Base-by-base conservation (phyloP, 1,140 invertebrate genomes). In the Octopus sinensis region DNA sequence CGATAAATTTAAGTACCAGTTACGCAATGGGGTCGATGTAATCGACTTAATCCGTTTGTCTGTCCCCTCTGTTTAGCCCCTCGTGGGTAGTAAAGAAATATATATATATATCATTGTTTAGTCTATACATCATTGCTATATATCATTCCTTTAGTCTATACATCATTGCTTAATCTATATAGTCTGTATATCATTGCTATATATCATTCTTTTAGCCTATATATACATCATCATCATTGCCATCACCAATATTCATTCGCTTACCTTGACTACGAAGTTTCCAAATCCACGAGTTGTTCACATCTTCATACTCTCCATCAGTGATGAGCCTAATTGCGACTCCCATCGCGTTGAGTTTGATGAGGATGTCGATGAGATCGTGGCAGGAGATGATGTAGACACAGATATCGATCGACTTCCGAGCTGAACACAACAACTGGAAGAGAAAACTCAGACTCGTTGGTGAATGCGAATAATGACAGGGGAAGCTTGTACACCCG, bases 351-450 rank as follows among this genome's bases (percentile, higher is more conserved):
- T 92, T 92, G n/a, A 93, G 91, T 54, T 91, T 86, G 23, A 93
- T 87, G 53, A 95, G 90, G 75, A 92, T 91, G 80, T 93, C 90
- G 4, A 91, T 90, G 53, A 95, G 90, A 83, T 92, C 90, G 78
- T 88, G 87, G 84, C 92, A 93, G 4, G 94, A 94, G 75, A 95
- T 91, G 30, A 94, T 90, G 90, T 93, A 95, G 84, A 95, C 92
- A 88, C 94, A 95, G 4, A 95, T 89, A 85, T 95, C 94, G 51
- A 95, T 82, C 0, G 92, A 92, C 75, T 89, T 88, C 82, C 88
- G 91, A 43, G 93, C 92, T 56, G 88, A 91, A 79, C 91, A 90
- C 52, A 95, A 90, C 79, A 92, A 92, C 10, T 82, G 80, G 71
- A 85, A 88, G 5, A 90, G 77, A 54, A 86, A 84, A 80, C 88